Conservation (phyloP, 2,888 invertebrate species). For the Pollenia amentaria region DNA sequence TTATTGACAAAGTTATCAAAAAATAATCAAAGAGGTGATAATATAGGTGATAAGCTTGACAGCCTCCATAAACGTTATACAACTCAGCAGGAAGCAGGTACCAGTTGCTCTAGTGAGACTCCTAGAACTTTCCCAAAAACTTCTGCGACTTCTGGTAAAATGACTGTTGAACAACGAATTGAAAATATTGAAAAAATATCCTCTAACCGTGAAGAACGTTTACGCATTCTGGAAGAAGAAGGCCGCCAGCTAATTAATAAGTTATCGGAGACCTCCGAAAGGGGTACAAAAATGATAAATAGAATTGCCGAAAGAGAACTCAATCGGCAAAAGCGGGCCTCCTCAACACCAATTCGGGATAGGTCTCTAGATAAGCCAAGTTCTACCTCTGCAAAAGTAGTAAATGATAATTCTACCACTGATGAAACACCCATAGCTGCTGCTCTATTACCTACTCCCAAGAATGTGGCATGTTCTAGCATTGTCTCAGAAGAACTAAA, state of each 20-base stretch:
- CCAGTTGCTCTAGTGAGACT: not conserved
- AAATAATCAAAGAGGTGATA: constrained; percentile 79
- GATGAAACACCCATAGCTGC: constrained; percentile 28
- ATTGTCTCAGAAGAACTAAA: constrained; percentile 78
- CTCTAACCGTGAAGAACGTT: constrained; percentile 80
- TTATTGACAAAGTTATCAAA: constrained; percentile 85
- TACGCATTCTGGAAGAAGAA: constrained; percentile 90
- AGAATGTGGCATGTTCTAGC: constrained; percentile 78
- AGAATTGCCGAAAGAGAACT: constrained; percentile 81
- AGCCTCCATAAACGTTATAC: constrained; percentile 80
- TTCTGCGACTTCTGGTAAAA: not conserved
- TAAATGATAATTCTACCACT: constrained; percentile 17
- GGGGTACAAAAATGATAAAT: constrained; percentile 82
- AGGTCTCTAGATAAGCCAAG: constrained; percentile 66
- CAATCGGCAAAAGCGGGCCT: constrained; percentile 75
- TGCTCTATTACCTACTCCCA: constrained; percentile 75
- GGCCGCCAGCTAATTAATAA: constrained; percentile 88
- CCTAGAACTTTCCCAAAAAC: not conserved
- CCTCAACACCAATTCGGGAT: constrained; percentile 67
- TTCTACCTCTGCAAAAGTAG: constrained; percentile 43
- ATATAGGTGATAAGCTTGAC: constrained; percentile 79
- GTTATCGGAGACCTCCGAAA: constrained; percentile 80
- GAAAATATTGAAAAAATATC: constrained; percentile 82
- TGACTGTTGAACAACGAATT: constrained; percentile 79
- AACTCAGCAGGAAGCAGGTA: constrained; percentile 31